Conservation (phyloP, 2,113 vertebrate species). For the Xenus cinereus region DNA sequence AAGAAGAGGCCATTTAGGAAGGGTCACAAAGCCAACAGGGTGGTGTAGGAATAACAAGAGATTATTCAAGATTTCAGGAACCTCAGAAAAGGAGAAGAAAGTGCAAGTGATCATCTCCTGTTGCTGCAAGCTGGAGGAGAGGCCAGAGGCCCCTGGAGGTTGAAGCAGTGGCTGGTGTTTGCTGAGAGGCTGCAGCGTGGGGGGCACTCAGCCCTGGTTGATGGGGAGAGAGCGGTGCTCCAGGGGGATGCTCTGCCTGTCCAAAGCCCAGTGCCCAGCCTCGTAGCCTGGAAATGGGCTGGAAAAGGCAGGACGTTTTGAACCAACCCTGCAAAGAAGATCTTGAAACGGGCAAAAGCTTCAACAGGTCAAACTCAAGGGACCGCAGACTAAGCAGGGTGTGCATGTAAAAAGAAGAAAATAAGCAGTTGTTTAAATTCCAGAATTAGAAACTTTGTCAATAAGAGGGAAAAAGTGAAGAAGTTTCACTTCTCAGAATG, state of each 20-base stretch:
- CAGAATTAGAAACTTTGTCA: neutral
- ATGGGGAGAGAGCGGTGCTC: fast-evolving
- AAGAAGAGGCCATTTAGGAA: neutral
- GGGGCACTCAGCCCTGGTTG: neutral
- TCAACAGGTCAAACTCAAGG: neutral
- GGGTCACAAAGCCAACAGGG: neutral
- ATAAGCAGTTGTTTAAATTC: neutral
- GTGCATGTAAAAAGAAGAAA: neutral
- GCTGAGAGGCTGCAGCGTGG: neutral
- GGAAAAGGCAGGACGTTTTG: neutral
- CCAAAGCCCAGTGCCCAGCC: neutral
- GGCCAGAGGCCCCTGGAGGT: neutral
- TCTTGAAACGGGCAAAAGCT: neutral
- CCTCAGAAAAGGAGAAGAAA: neutral
- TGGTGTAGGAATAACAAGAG: neutral
- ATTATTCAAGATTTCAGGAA: neutral
- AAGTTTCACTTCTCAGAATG: neutral
- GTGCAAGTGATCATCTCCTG: neutral
- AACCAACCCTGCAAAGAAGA: neutral
- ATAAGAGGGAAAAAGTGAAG: neutral
- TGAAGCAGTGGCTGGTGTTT: neutral
- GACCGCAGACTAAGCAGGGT: neutral
- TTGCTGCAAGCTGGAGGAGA: neutral
- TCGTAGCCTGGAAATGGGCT: neutral
- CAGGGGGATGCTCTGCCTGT: neutral